Conservation (phyloP, 2,797 vertebrate genomes). For the Poecilia gillii region DNA sequence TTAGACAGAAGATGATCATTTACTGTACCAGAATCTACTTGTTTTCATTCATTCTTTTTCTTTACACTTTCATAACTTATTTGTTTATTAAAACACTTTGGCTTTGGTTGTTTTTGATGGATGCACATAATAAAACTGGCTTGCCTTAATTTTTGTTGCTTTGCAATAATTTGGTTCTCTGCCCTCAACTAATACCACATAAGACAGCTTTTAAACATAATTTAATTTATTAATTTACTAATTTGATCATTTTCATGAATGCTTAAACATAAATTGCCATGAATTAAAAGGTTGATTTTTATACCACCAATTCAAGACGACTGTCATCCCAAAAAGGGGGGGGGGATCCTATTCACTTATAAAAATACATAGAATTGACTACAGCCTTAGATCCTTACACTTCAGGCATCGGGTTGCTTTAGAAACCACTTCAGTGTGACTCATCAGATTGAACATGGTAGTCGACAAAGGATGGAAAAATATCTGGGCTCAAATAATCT, state of each 20-base stretch:
- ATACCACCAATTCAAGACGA: background rate
- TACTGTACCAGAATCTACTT: background rate
- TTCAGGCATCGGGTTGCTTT: slow-evolving; percentile 1
- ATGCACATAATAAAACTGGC: background rate
- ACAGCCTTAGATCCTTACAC: too few relatives aligned
- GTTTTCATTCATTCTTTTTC: background rate
- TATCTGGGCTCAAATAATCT: background rate
- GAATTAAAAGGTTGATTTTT: background rate
- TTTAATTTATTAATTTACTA: background rate
- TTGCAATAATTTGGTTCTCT: background rate
- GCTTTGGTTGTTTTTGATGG: background rate
- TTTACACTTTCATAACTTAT: background rate
- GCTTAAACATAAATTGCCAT: background rate
- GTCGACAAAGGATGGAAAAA: background rate
- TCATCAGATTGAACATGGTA: background rate
- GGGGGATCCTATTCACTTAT: too few relatives aligned
- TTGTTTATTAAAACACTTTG: background rate
- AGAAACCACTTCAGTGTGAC: slow-evolving; percentile 3
- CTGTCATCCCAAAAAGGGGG: background rate
- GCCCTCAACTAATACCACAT: background rate
- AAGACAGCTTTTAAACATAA: background rate
- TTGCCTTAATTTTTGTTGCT: background rate
- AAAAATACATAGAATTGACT: background rate
- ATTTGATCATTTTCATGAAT: background rate
- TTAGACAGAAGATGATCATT: background rate